Base-by-base conservation (phyloP, 30 jellyfish, hydroid and myxozoan species). In the Thelohanellus kitauei region DNA sequence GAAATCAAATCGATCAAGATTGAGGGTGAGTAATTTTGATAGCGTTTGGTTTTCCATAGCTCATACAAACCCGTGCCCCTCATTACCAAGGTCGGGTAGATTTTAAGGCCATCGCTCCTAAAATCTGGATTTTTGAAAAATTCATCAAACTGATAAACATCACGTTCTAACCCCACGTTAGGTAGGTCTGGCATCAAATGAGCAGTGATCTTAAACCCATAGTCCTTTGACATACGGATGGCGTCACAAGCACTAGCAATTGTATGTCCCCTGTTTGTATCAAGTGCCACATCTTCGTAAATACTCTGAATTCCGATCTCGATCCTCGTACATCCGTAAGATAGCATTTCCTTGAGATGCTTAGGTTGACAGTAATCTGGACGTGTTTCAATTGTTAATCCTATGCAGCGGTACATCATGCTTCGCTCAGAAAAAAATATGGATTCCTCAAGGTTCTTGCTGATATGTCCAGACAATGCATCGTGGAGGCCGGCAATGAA, bases 171-270 rank as follows among this genome's bases (percentile, higher is more conserved):
- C n/a, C n/a, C n/a, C n/a, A n/a, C n/a, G n/a, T n/a, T n/a, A n/a
- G n/a, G n/a, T n/a, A n/a, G n/a, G n/a, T n/a, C n/a, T n/a, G n/a
- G 95, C 95, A 75, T 75, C 95, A 75, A 62, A 27, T 75, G 95
- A 14, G 95, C 84, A 20, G 65, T 55, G 14, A 75, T 88, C 53
- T 75, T 75, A 51, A 52, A 75, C 13, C 95, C 95, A 21, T 85
- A 69, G 51, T 75, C 95, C 49, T 75, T 75, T 11, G 91, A 84
- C 23, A 60, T 49, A 17, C 64, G 87, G 43, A 75, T 62, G 29
- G 95, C 57, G 23, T 75, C 95, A 35, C 88, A 75, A 16, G 65
- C 95, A 20, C 88, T 88, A 18, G 66, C 59, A 8, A 75, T 88
- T 1, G 95, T 75, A 43, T 75, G 95, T 1, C 95, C 95, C 33